Percentiles rank a stretch among this genome's conserved stretches.
phyloP scores from a whole-genome alignment of 2,797 vertebrate species.

The Clamator glandarius region DNA sequence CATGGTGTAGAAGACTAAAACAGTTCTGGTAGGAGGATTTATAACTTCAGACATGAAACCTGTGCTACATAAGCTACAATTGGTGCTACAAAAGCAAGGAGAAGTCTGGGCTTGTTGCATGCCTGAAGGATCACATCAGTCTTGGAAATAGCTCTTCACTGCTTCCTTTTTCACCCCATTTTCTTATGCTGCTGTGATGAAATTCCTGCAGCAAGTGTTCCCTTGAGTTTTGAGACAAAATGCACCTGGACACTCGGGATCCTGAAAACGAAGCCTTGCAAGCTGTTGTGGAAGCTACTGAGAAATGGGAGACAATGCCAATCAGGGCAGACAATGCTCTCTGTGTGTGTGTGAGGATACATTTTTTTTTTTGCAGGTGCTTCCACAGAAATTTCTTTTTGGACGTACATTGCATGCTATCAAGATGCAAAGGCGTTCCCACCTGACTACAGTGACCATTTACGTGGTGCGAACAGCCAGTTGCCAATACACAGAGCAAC shows the following conservation, averaged over 20 bases:
- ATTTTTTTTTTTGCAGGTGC: conserved; percentile 6
- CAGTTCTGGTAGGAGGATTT: background rate
- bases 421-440: background rate
- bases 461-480: background rate
- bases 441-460: background rate
- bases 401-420: background rate
- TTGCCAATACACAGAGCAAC: background rate
- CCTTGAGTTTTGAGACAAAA: background rate
- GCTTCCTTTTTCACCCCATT: background rate
- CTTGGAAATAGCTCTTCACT: background rate
- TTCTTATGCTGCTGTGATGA: background rate
- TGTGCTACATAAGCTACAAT: background rate
- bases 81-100: background rate
- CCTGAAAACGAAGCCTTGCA: background rate
- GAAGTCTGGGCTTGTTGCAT: background rate
- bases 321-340: background rate
- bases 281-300: background rate
- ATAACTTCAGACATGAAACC: background rate
- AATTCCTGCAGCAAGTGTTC: background rate
- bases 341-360: rapidly evolving
- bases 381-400: conserved; percentile 4
- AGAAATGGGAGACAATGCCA: background rate
- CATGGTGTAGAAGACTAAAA: background rate
- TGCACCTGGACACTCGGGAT: background rate
- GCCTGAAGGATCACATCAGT: background rate